These are phyloP conservation scores for Platerodrilus igneus DNA, from an alignment of 2,888 invertebrate species.

Conservation along the genomic window DNA sequence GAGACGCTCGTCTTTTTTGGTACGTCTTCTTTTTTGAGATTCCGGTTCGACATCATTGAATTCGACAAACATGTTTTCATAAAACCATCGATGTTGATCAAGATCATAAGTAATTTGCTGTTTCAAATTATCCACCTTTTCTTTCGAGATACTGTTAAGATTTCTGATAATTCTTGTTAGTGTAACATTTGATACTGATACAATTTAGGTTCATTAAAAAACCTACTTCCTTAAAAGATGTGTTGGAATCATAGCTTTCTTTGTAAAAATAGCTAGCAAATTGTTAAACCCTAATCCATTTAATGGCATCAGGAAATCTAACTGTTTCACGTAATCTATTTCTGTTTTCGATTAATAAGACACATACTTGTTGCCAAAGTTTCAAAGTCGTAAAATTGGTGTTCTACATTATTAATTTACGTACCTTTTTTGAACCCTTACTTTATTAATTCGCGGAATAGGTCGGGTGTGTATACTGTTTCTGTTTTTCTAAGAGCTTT, in stretches of 20 bases:
- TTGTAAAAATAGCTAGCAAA: conserved; percentile 21
- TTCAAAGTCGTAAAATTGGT: conserved; percentile 23
- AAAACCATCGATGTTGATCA: not conserved
- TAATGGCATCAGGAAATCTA: conserved; percentile 26
- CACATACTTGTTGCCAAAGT: conserved; percentile 14
- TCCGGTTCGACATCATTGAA: not conserved
- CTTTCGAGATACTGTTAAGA: no score
- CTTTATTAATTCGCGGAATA: conserved; percentile 19
- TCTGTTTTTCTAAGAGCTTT: conserved; percentile 25
- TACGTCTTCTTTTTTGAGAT: not conserved
- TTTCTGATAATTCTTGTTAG: no score
- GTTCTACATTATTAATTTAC: conserved; percentile 20
- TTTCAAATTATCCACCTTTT: no score
- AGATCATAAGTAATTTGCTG: not conserved
- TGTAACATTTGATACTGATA: no score
- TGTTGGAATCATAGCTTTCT: conserved; percentile 6
- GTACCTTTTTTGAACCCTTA: conserved; percentile 16
- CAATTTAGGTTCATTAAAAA: conserved; percentile 3
- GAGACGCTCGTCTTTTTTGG: no score
- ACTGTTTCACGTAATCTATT: conserved; percentile 29
- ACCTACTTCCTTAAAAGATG: conserved; percentile 7
- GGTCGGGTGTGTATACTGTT: conserved; percentile 24
- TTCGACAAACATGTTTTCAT: conserved; percentile 1
- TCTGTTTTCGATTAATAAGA: conserved; percentile 21
- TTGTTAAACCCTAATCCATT: conserved; percentile 30